Conservation (phyloP, 23 tunicate genomes). For the Trididemnum clinides region DNA sequence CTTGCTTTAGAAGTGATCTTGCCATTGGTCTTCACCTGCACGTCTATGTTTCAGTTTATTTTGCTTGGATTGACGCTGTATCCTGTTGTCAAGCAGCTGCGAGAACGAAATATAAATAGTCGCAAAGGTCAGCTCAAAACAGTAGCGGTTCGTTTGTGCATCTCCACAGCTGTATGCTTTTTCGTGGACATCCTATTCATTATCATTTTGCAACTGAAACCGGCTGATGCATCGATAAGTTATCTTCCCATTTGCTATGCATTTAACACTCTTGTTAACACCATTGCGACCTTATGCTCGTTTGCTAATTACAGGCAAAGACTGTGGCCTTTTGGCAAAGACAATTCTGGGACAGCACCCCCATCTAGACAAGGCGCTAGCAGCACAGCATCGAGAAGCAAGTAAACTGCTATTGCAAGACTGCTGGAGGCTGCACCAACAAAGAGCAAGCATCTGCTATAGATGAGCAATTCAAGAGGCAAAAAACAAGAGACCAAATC, state of each 20-base stretch:
- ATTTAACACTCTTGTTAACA: slow-evolving; percentile 50
- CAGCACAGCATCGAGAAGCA: not conserved
- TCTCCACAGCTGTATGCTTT: slow-evolving; percentile 45
- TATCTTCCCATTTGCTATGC: slow-evolving; percentile 63
- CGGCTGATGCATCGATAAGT: slow-evolving; percentile 30
- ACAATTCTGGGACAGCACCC: not conserved
- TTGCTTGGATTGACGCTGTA: slow-evolving; percentile 45
- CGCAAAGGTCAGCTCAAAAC: slow-evolving; percentile 4
- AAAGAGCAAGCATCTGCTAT: too few species aligned
- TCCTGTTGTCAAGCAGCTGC: slow-evolving; percentile 51
- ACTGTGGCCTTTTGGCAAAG: slow-evolving; percentile 24
- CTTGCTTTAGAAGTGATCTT: not conserved
- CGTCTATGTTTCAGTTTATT: slow-evolving; percentile 45
- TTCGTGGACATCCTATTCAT: slow-evolving; percentile 40
- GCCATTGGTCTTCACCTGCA: slow-evolving; percentile 33
- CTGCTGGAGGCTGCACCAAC: too few species aligned
- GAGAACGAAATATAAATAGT: not conserved
- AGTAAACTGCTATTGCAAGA: too few species aligned
- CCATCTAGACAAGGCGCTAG: not conserved
- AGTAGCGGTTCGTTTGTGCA: slow-evolving; percentile 22
- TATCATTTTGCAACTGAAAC: not conserved
- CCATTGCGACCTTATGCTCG: slow-evolving; percentile 33
- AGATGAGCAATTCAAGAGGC: too few species aligned
- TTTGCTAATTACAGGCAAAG: slow-evolving; percentile 44
- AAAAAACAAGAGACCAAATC: too few species aligned